Percentiles rank a stretch among this genome's conserved stretches.
Evolutionary conservation across 2,113 vertebrate species (phyloP).

Genomic region (Mola mola): DNA sequence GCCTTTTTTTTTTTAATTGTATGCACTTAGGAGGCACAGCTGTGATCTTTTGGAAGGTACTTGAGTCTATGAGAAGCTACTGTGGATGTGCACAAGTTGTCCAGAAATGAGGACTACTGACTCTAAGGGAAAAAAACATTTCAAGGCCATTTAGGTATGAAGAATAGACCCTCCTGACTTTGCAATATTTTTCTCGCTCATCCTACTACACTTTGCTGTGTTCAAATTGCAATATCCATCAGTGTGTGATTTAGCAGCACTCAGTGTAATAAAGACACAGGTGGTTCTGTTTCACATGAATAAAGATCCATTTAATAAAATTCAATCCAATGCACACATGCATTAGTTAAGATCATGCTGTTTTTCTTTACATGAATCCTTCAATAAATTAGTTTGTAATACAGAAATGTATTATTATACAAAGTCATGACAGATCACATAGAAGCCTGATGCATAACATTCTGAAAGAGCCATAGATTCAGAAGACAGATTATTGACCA

Average conservation of each 20-base stretch:
- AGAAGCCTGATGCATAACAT: conserved; percentile 69
- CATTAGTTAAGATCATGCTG: conserved; percentile 74
- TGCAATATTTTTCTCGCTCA: conserved; percentile 6
- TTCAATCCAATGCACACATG: conserved; percentile 72
- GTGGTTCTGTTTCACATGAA: conserved; percentile 51
- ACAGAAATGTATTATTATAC: conserved; percentile 54
- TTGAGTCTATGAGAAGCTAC: conserved; percentile 43
- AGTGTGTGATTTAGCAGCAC: too few relatives aligned
- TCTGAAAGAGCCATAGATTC: conserved; percentile 66
- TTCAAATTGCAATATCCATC: conserved; percentile 8
- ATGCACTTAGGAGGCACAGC: conserved; percentile 20
- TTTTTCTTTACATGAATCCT: conserved; percentile 58
- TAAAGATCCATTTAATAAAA: conserved; percentile 80
- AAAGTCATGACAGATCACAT: conserved; percentile 58
- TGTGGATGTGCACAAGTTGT: conserved; percentile 65
- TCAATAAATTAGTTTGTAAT: conserved; percentile 75
- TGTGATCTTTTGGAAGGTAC: conserved; percentile 23
- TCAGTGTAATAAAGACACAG: conserved; percentile 38
- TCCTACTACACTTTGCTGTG: conserved; percentile 8
- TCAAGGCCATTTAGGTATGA: not conserved
- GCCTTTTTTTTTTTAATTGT: not conserved
- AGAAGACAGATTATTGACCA: conserved; percentile 47
- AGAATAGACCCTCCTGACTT: conserved; percentile 4
- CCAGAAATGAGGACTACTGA: conserved; percentile 5
- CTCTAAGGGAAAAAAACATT: conserved; percentile 25